Conservation (phyloP, 1,140 invertebrate species). For the Bombus polaris region DNA sequence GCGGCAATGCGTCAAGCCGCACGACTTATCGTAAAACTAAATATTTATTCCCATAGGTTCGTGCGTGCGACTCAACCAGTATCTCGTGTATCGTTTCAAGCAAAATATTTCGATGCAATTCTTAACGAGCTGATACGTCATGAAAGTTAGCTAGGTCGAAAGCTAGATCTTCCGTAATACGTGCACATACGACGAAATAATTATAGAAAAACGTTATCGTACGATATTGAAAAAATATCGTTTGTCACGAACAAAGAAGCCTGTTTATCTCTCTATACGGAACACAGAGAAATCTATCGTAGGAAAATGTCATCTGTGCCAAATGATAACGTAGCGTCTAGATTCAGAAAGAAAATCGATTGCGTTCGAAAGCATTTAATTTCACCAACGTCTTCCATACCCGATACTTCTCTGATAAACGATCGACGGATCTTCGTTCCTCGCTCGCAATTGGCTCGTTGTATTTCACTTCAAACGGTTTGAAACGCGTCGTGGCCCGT, state of each 20-base stretch:
- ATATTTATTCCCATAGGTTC: slow-evolving; percentile 23
- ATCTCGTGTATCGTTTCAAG: slow-evolving; percentile 20
- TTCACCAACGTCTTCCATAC: slow-evolving; percentile 19
- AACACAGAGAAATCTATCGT: background rate
- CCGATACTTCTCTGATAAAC: slow-evolving; percentile 1
- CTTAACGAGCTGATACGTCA: slow-evolving; percentile 38
- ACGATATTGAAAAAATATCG: background rate
- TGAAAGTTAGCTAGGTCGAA: slow-evolving; percentile 24
- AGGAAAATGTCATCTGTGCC: background rate
- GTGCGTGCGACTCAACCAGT: background rate
- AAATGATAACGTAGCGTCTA: background rate
- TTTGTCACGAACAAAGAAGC: too few species aligned
- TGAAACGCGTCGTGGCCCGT: slow-evolving; percentile 11
- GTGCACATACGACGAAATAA: background rate
- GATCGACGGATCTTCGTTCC: background rate
- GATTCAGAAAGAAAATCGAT: background rate
- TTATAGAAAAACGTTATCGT: slow-evolving; percentile 19
- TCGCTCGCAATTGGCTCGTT: slow-evolving; percentile 17
- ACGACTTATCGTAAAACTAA: slow-evolving; percentile 9
- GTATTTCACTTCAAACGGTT: slow-evolving; percentile 26
- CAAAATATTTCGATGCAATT: slow-evolving; percentile 40
- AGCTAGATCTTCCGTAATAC: background rate
- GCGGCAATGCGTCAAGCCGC: background rate
- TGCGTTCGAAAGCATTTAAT: background rate
- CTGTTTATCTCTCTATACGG: background rate